phyloP scores from a whole-genome alignment of 1,140 invertebrate species.

The Tetragnatha versicolor region DNA sequence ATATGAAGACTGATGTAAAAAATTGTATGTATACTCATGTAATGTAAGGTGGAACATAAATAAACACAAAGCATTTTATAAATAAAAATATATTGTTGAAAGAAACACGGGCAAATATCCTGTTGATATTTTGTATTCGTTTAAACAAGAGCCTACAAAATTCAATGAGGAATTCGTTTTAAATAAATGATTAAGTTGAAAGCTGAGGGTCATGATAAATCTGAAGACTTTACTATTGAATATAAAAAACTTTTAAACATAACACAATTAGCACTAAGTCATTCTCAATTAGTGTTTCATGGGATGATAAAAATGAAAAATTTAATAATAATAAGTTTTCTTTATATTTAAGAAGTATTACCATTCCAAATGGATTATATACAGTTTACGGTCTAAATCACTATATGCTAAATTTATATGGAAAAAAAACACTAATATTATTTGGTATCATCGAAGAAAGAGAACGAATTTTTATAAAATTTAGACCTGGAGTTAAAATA shows the following conservation, averaged over 20 bases:
- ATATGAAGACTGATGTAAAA: too few relatives aligned
- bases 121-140: background rate
- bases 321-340: background rate
- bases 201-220: background rate
- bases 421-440: background rate
- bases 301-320: conserved; percentile 5
- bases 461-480: conserved; percentile 4
- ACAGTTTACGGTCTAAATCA: background rate
- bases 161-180: background rate
- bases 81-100: conserved; percentile 32
- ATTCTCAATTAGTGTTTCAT: background rate
- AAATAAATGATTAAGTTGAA: conserved; percentile 3
- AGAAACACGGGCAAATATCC: background rate
- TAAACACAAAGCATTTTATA: too few relatives aligned
- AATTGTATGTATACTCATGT: too few relatives aligned
- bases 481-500: background rate
- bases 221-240: conserved; percentile 18
- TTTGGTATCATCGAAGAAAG: conserved; percentile 16
- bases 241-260: background rate
- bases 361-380: background rate
- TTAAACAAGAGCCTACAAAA: conserved; percentile 4
- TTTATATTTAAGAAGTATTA: background rate
- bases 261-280: background rate
- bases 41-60: too few relatives aligned
- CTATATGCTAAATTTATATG: conserved; percentile 1